A percentile compares a stretch with the other conserved stretches of the same genome.
These are phyloP conservation scores for Rhinoderma darwinii DNA, from an alignment of 2,113 vertebrate genomes.

Conservation along the genomic window DNA sequence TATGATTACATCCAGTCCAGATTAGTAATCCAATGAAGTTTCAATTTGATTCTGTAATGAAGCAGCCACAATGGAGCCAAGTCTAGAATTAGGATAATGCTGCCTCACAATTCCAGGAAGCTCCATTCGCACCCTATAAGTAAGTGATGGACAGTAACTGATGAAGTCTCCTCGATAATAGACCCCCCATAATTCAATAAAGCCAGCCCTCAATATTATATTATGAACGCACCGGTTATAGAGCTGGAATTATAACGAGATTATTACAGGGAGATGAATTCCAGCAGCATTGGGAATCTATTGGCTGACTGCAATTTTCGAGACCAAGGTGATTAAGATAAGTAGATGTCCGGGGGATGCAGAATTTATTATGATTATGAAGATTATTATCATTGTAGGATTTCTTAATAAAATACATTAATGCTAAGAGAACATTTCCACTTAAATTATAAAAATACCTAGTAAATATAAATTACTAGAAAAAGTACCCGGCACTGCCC, in stretches of 20 bases:
- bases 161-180: conserved; percentile 7
- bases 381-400: no score
- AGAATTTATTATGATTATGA: no score
- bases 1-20: neutral
- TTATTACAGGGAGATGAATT: conserved; percentile 6
- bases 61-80: neutral
- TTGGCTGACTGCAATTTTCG: neutral
- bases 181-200: conserved; percentile 38
- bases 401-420: no score
- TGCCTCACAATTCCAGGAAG: neutral
- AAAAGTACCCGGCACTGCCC: no score
- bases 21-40: neutral
- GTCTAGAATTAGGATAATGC: neutral
- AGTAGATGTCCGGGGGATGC: no score
- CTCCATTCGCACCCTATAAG: neutral
- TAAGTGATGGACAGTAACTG: neutral
- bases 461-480: no score
- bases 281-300: neutral
- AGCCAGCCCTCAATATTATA: neutral
- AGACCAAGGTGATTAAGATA: neutral
- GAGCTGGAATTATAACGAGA: conserved; percentile 8
- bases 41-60: neutral
- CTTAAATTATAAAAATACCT: no score
- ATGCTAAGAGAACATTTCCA: no score
- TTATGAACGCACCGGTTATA: neutral